phyloP scores from a whole-genome alignment of 2,888 invertebrate genomes.

The Leucoma salicis region DNA sequence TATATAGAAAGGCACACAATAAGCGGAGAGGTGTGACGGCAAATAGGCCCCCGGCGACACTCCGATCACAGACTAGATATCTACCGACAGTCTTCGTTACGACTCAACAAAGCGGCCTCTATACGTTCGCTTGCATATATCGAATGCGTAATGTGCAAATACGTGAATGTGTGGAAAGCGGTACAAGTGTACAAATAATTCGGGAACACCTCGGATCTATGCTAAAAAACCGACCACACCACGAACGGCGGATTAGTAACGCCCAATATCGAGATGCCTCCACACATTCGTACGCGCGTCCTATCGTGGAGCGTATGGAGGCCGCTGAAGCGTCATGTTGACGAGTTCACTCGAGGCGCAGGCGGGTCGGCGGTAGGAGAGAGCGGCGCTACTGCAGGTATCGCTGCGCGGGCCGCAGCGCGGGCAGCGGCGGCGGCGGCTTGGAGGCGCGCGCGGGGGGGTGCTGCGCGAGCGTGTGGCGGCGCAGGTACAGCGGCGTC shows the following conservation, averaged over 20 bases:
- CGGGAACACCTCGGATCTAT: too few relatives aligned
- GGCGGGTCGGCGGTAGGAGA: conserved; percentile 25
- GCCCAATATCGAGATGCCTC: too few relatives aligned
- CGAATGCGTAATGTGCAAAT: too few relatives aligned
- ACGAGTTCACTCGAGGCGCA: conserved; percentile 39
- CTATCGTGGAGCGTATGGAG: too few relatives aligned
- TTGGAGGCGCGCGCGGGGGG: conserved; percentile 48
- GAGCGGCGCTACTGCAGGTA: conserved; percentile 51
- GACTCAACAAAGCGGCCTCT: conserved; percentile 65
- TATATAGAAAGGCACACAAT: conserved; percentile 80
- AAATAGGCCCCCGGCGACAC: conserved; percentile 78
- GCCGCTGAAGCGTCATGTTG: neutral
- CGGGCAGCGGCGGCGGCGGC: conserved; percentile 63
- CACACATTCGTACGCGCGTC: too few relatives aligned
- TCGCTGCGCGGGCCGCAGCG: conserved; percentile 59
- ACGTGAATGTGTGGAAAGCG: too few relatives aligned
- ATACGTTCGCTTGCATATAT: too few relatives aligned
- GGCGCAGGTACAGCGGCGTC: conserved; percentile 89
- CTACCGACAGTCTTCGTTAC: conserved; percentile 76
- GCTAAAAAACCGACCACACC: too few relatives aligned
- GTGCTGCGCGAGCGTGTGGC: conserved; percentile 88
- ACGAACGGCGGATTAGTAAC: too few relatives aligned
- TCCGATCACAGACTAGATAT: conserved; percentile 81
- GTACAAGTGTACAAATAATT: too few relatives aligned
- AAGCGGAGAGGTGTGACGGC: conserved; percentile 79